Evolutionary conservation across 2,888 invertebrate species (phyloP).

Genomic region (Pristionchus fissidentatus): DNA sequence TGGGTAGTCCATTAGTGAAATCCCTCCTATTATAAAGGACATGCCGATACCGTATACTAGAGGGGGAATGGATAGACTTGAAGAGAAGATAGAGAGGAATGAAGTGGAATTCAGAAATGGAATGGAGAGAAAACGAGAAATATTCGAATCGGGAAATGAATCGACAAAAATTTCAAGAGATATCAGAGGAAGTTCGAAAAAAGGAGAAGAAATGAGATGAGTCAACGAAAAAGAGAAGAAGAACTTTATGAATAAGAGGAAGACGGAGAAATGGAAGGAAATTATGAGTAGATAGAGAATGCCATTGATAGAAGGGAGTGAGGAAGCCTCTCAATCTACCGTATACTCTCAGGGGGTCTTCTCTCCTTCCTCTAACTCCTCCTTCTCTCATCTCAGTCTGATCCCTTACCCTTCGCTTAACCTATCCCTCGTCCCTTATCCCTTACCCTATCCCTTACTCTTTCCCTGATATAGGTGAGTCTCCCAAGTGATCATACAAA

Average conservation of each 20-base stretch:
- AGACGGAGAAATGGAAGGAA: slow-evolving; percentile 1
- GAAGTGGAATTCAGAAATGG: slow-evolving; percentile 4
- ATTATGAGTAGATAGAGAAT: neutral
- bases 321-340: slow-evolving; percentile 29
- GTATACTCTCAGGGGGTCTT: neutral
- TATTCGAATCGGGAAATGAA: neutral
- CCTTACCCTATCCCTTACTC: neutral
- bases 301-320: neutral
- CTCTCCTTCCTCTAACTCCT: neutral
- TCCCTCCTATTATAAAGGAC: slow-evolving; percentile 4
- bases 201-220: neutral
- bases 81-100: slow-evolving; percentile 1
- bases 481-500: slow-evolving; percentile 16
- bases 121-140: neutral
- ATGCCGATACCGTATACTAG: slow-evolving; percentile 37
- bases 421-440: neutral
- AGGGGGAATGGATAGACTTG: neutral
- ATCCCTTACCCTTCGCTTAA: neutral
- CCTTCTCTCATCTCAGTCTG: slow-evolving; percentile 1
- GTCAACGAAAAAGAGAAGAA: neutral
- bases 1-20: slow-evolving; percentile 18
- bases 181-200: neutral
- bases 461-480: neutral
- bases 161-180: neutral
- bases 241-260: neutral